A percentile compares a stretch with the other conserved stretches of the same genome.
Conservation (phyloP, 2,888 invertebrate species). For the Dryocosmus kuriphilus region DNA sequence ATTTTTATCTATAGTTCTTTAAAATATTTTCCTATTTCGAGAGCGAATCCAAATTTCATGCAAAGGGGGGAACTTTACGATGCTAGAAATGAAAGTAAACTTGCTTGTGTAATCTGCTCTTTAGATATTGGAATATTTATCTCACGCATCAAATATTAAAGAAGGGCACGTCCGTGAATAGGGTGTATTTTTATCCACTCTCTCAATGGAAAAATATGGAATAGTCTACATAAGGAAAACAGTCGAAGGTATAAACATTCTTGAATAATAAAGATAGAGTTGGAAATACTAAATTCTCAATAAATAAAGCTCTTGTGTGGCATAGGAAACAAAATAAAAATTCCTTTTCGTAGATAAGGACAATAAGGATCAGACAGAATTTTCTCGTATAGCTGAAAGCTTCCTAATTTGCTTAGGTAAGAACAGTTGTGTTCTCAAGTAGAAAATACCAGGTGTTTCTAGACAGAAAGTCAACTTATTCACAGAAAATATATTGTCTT, state of each 20-base stretch:
- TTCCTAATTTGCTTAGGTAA: conserved; percentile 18
- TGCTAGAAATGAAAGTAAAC: background rate
- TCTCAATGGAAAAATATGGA: background rate
- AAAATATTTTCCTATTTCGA: background rate
- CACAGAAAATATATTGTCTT: background rate
- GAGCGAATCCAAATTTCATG: background rate
- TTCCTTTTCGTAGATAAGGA: conserved; percentile 2
- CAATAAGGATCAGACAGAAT: conserved; percentile 15
- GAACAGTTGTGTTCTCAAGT: conserved; percentile 28
- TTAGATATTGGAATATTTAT: background rate
- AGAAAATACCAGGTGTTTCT: conserved; percentile 25
- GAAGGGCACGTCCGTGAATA: background rate
- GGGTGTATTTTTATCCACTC: background rate
- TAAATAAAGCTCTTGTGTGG: background rate
- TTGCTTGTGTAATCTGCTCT: background rate
- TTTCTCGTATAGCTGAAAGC: conserved; percentile 9
- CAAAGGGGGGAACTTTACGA: background rate
- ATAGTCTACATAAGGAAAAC: background rate
- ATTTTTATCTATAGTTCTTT: background rate
- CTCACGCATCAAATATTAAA: background rate
- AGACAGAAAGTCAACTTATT: background rate
- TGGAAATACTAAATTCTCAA: background rate
- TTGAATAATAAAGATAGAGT: background rate
- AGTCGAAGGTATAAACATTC: background rate
- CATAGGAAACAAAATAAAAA: background rate